Evolutionary conservation across 2,888 invertebrate species (phyloP), one percentile per base, ranked within the genome.

Genomic region (Amiota minor): DNA sequence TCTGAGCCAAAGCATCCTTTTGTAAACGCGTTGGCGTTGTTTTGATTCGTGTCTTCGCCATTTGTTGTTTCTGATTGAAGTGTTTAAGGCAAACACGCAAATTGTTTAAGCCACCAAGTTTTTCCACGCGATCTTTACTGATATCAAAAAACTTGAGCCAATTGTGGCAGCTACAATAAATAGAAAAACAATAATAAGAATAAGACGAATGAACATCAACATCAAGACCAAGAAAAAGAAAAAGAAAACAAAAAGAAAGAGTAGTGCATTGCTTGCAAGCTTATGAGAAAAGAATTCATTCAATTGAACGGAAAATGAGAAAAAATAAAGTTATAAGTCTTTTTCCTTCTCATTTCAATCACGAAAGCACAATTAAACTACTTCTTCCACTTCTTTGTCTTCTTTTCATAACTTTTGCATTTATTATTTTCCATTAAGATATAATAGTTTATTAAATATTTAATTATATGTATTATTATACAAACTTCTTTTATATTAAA

Each of bases 21-120:
- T 83, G 78, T 72, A 79, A 78, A 71, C 88, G 87, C 74, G 86
- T 77, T 74, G 87, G 88, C 76, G 88, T 88, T 49, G 85, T 88
- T 80, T 88, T 88, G 72, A 88, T 88, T 72, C 87, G 81, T 73
- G 88, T 88, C 75, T 88, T 88, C 78, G 88, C 87, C 88, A 88
- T 88, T 76, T 80, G 80, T 77, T 77, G 75, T 67, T 78, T 78
- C 72, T 80, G 80, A 72, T 78, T 81, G 45, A 87, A 88, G 59
- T 87, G 87, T 71, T 82, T 78, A 62, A 79, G 80, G 75, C 87
- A 87, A 76, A 87, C 86, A 75, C 88, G 86, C 75, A 86, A 79
- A 78, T 84, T 86, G 49, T 80, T 74, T 59, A 86, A 71, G 18
- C 86, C 86, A 64, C 83, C 86, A 50, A 86, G 80, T 71, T 82